Evolutionary conservation across 1,140 invertebrate species (phyloP).

Genomic region (Cyclina sinensis): DNA sequence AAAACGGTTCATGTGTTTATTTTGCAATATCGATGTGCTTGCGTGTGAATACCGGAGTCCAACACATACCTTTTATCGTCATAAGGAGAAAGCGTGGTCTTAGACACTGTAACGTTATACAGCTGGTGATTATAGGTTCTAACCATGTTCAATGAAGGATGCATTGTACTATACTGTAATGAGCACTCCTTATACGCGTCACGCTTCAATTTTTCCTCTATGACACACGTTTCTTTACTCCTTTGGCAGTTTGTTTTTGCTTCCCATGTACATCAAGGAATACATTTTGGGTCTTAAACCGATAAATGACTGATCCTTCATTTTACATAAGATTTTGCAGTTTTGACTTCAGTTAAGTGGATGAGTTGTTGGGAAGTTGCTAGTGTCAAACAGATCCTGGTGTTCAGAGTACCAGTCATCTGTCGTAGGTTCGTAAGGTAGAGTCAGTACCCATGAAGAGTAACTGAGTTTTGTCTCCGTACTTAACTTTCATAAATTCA

Average conservation of each 20-base stretch:
- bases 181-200: not conserved
- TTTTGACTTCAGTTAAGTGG: not conserved
- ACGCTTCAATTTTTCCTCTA: slow-evolving; percentile 13
- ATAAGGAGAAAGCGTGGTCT: slow-evolving; percentile 52
- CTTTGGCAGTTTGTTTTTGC: slow-evolving; percentile 4
- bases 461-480: slow-evolving; percentile 76
- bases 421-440: slow-evolving; percentile 85
- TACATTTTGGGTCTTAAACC: slow-evolving; percentile 50
- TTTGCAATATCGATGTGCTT: not conserved
- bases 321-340: slow-evolving; percentile 20
- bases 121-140: slow-evolving; percentile 58
- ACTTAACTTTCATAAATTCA: slow-evolving; percentile 77
- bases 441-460: slow-evolving; percentile 87
- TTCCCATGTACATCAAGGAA: not conserved
- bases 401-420: slow-evolving; percentile 79
- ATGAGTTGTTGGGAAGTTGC: slow-evolving; percentile 42
- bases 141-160: slow-evolving; percentile 41
- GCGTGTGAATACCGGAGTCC: not conserved
- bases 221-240: slow-evolving; percentile 38
- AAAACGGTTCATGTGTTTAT: slow-evolving; percentile 26
- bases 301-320: slow-evolving; percentile 41
- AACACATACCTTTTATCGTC: slow-evolving; percentile 64
- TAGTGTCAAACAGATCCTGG: slow-evolving; percentile 36
- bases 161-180: not conserved
- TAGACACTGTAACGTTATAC: slow-evolving; percentile 48